Evolutionary conservation across 2,888 invertebrate genomes (phyloP).

Genomic region (Oxyteleia sp.): DNA sequence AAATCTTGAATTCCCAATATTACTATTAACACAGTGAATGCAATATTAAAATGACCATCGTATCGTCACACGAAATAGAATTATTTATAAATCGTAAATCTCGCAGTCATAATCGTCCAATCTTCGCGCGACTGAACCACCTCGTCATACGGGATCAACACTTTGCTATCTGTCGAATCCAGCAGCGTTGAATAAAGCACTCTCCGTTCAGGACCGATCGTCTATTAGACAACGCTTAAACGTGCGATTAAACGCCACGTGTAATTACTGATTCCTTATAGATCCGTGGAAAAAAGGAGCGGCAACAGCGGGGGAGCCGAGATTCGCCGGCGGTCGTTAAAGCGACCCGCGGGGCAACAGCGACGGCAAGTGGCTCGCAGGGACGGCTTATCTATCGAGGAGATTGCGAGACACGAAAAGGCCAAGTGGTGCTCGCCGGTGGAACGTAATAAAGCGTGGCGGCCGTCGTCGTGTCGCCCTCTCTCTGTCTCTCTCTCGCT

Average conservation of each 20-base stretch:
- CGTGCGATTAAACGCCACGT: constrained; percentile 34
- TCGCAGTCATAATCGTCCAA: too few species aligned
- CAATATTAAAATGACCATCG: too few species aligned
- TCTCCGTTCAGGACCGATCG: neutral
- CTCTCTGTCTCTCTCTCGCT: too few species aligned
- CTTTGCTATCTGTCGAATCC: too few species aligned
- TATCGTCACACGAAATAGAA: too few species aligned
- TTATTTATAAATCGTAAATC: too few species aligned
- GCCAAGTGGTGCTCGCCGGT: constrained; percentile 39
- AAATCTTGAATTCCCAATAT: too few species aligned
- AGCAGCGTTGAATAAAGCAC: constrained; percentile 9
- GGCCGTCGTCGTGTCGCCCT: constrained; percentile 25
- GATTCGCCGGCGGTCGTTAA: constrained; percentile 50
- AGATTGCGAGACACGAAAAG: constrained; percentile 63
- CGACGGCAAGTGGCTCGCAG: constrained; percentile 41
- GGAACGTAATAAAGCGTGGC: constrained; percentile 52
- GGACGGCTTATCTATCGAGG: constrained; percentile 44
- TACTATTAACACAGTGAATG: too few species aligned
- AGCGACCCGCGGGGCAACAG: constrained; percentile 49
- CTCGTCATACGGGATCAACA: too few species aligned
- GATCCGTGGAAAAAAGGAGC: constrained; percentile 33
- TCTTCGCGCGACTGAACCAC: too few species aligned
- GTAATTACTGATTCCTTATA: constrained; percentile 49
- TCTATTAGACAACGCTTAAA: constrained; percentile 9
- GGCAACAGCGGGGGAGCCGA: constrained; percentile 23